Conservation (phyloP, 2,888 invertebrate species). For the Eristalis tenax region DNA sequence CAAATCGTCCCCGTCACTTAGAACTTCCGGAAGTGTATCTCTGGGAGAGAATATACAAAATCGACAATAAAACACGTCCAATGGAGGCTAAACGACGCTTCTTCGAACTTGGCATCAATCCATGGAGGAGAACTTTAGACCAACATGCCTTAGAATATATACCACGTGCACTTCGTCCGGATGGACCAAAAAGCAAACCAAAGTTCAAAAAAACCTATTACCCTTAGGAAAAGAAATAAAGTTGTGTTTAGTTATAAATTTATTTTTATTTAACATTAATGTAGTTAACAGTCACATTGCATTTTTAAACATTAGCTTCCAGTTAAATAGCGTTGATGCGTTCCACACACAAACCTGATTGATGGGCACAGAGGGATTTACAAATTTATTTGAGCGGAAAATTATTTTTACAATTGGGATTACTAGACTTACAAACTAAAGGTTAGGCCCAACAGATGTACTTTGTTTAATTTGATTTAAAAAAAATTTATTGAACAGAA, state of each 20-base stretch:
- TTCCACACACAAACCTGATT: too few species aligned
- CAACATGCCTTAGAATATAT: conserved; percentile 87
- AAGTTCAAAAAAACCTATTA: conserved; percentile 87
- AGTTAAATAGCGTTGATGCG: too few species aligned
- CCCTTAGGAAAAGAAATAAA: conserved; percentile 80
- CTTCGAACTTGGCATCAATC: conserved; percentile 86
- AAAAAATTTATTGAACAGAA: too few species aligned
- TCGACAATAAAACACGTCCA: conserved; percentile 86
- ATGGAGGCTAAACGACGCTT: conserved; percentile 87
- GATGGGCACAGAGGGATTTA: too few species aligned
- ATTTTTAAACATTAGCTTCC: background rate
- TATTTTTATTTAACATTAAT: too few species aligned
- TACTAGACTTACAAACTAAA: too few species aligned
- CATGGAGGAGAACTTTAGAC: conserved; percentile 85
- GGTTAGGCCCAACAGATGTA: too few species aligned
- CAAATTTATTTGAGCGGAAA: too few species aligned
- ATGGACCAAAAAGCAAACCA: conserved; percentile 84
- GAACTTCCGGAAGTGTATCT: conserved; percentile 87
- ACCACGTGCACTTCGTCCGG: conserved; percentile 85
- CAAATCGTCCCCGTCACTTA: conserved; percentile 86
- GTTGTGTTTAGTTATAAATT: background rate
- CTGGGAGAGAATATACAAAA: conserved; percentile 93
- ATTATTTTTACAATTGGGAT: too few species aligned
- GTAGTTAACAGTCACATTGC: too few species aligned
- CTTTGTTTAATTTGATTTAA: too few species aligned